These are phyloP conservation scores for Polyergus mexicanus DNA, from an alignment of 1,140 invertebrate genomes.

Conservation along the genomic window DNA sequence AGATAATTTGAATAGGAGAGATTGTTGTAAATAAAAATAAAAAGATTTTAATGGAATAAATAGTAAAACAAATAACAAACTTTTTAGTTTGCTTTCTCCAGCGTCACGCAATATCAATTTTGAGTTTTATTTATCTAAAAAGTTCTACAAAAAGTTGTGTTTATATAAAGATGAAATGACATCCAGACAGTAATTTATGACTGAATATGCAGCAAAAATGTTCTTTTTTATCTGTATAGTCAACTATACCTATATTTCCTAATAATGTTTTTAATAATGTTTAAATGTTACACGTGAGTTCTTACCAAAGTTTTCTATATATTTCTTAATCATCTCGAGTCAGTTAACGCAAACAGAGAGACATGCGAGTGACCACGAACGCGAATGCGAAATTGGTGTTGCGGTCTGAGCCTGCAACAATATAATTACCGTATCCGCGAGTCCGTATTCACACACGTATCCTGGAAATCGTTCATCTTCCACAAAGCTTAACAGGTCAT, in stretches of 20 bases:
- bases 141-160: not conserved
- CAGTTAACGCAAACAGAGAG: not conserved
- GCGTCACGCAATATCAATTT: not conserved
- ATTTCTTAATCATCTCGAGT: not conserved
- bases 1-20: not conserved
- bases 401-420: not conserved
- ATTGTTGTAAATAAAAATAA: not conserved
- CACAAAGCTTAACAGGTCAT: constrained; percentile 24
- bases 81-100: not conserved
- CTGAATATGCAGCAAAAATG: not conserved
- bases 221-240: not conserved
- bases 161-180: not conserved
- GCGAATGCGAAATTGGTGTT: constrained; percentile 17
- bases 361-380: not conserved
- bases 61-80: not conserved
- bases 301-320: not conserved
- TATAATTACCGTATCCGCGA: constrained; percentile 19
- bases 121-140: not conserved
- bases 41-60: not conserved
- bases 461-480: constrained; percentile 16
- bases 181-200: not conserved
- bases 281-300: not conserved
- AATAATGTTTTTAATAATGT: constrained; percentile 5
- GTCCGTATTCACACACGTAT: not conserved
- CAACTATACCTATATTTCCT: not conserved